phyloP scores from a whole-genome alignment of 2,797 vertebrate species.

The Sylvilagus floridanus region DNA sequence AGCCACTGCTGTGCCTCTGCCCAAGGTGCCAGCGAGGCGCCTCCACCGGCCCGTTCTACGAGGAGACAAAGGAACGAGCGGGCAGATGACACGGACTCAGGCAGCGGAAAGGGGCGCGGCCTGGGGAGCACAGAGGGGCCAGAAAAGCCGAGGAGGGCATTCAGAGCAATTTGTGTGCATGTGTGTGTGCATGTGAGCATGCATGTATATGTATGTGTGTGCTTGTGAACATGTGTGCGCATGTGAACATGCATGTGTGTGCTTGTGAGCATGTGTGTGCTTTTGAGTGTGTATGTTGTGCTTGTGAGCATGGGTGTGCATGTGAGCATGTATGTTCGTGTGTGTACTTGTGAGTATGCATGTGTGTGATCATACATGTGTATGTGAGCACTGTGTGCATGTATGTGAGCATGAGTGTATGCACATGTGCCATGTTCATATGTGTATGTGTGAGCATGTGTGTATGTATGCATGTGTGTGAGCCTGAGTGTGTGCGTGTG shows the following conservation, averaged over 20 bases:
- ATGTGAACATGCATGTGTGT: not conserved
- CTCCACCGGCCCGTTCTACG: conserved; percentile 81
- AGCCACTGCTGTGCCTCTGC: conserved; percentile 80
- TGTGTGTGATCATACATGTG: not conserved
- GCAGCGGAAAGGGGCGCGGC: conserved; percentile 70
- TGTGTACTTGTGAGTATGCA: too few species aligned
- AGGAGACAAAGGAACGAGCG: conserved; percentile 84
- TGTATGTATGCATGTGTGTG: not conserved
- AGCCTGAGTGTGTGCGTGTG: fast-evolving
- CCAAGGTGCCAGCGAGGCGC: conserved; percentile 80
- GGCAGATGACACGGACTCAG: conserved; percentile 75
- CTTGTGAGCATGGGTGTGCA: too few species aligned
- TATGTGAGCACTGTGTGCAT: not conserved
- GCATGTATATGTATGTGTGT: too few species aligned
- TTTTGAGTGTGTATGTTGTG: too few species aligned
- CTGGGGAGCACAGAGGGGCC: conserved; percentile 74
- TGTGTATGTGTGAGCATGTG: too few species aligned
- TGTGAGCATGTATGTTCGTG: too few species aligned
- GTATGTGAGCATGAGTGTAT: too few species aligned
- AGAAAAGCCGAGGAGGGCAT: not conserved
- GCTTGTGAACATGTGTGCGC: not conserved
- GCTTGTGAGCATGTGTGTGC: not conserved
- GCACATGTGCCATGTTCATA: too few species aligned
- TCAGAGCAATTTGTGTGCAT: not conserved
- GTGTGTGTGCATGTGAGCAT: too few species aligned